Percentiles rank a stretch among this genome's conserved stretches.
These are phyloP conservation scores for Trematomus bernacchii DNA, from an alignment of 2,797 vertebrate genomes.

Conservation along the genomic window DNA sequence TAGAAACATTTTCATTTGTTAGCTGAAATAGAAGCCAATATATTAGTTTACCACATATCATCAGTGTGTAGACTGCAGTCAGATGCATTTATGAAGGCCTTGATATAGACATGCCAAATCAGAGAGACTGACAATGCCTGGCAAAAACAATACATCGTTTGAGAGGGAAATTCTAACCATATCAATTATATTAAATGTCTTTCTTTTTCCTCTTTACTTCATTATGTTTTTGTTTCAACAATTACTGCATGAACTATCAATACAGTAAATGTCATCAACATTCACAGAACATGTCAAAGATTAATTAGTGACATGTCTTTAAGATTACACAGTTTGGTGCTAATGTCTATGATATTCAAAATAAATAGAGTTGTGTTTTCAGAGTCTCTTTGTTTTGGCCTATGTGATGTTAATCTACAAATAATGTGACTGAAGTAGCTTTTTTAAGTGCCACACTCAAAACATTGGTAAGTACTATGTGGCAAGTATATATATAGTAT, in stretches of 20 bases:
- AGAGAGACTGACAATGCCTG: background rate
- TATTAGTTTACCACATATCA: background rate
- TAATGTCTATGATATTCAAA: background rate
- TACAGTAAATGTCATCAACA: background rate
- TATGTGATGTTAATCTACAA: slow-evolving; percentile 4
- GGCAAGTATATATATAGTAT: background rate
- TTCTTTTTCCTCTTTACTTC: background rate
- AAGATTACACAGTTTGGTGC: background rate
- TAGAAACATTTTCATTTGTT: background rate
- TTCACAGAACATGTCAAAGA: background rate
- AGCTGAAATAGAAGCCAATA: slow-evolving; percentile 14
- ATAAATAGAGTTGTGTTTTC: background rate
- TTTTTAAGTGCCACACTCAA: background rate
- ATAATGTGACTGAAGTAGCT: background rate
- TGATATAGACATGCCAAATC: background rate
- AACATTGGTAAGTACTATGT: too few species aligned
- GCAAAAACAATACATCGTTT: background rate
- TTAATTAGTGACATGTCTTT: background rate
- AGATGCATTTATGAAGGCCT: background rate
- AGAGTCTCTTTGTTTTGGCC: background rate
- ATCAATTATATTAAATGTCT: background rate
- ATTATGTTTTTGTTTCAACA: background rate
- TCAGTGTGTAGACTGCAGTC: background rate
- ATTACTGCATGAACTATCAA: background rate
- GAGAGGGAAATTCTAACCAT: too few species aligned